Base-by-base conservation (phyloP, 30 jellyfish, hydroid and myxozoan genomes). In the Mastigias papua region DNA sequence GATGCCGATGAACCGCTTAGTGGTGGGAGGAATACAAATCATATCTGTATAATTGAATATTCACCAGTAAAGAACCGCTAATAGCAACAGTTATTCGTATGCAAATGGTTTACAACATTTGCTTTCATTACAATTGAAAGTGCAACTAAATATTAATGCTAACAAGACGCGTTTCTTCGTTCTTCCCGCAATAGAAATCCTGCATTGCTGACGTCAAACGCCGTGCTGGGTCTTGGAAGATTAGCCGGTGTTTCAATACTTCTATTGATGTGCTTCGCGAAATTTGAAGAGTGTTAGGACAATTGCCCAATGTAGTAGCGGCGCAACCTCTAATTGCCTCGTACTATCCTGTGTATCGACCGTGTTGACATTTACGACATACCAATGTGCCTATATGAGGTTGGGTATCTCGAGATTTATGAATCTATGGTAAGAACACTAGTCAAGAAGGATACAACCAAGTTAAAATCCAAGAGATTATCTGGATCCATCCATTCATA, bases 61-160 rank as follows among this genome's bases (percentile, higher is more conserved):
- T 58, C 70, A 58, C 70, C 21, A 6, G 73, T 20, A 20, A 61
- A 61, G 33, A 61, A 26, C 25, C 73, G 48, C 23, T 66, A 25
- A 26, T 28, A 26, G 78, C 78, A 26, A 66, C 78, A 66, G 78
- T 49, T 49, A 66, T 46, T 26, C 78, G 27, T 16, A 66, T 66
- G 48, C n/a, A 66, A 66, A 28, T 28, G 78, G 48, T 66, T 66
- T 66, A 66, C 78, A 66, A 28, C 8, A 10, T 28, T 66, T 66
- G 48, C 78, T 66, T 31, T 35, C 81, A 1, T 4, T 31, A 46
- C 4, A 33, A 26, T 69, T 69, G 62, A 69, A 69, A 69, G 33
- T 28, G 69, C 86, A 74, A 74, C 75, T 74, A 37, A 74, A 74
- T 74, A 74, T 74, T 74, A 49, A 74, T 74, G 86, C 2, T 74